Percentiles rank a stretch among this genome's conserved stretches.
phyloP scores from a whole-genome alignment of 2,113 vertebrate species.

The Electrona antarctica region DNA sequence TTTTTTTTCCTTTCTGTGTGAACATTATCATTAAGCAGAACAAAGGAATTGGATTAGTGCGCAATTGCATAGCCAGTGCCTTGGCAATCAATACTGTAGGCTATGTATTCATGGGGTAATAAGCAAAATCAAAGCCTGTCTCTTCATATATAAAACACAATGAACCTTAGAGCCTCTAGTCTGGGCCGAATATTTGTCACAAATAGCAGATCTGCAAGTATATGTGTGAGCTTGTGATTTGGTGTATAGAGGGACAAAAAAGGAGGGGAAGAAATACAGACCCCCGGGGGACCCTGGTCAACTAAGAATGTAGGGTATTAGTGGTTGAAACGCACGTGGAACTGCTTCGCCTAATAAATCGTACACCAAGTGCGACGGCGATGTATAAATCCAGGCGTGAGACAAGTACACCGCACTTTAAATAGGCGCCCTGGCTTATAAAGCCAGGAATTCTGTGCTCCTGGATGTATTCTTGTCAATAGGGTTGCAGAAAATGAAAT shows the following conservation, averaged over 20 bases:
- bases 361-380: neutral
- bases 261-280: too few relatives aligned
- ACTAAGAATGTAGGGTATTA: too few relatives aligned
- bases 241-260: too few relatives aligned
- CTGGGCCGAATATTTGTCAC: too few relatives aligned
- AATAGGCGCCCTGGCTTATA: constrained; percentile 19
- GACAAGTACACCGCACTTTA: constrained; percentile 31
- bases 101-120: constrained; percentile 1
- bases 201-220: too few relatives aligned
- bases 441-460: constrained; percentile 22
- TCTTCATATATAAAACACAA: constrained; percentile 16
- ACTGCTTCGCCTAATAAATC: constrained; percentile 12
- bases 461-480: constrained; percentile 44
- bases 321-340: constrained; percentile 10
- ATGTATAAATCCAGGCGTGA: constrained; percentile 13
- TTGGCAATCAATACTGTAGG: neutral
- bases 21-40: constrained; percentile 6
- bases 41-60: constrained; percentile 6
- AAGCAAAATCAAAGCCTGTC: constrained; percentile 3
- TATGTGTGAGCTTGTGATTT: too few relatives aligned
- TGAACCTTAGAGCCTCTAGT: constrained; percentile 25
- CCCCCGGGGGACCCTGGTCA: too few relatives aligned
- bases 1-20: neutral
- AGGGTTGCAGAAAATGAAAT: constrained; percentile 38
- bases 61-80: neutral